A percentile compares a stretch with the other conserved stretches of the same genome.
These are phyloP conservation scores for Hermodice carunculata DNA, from an alignment of 2,888 invertebrate genomes.

Conservation along the genomic window DNA sequence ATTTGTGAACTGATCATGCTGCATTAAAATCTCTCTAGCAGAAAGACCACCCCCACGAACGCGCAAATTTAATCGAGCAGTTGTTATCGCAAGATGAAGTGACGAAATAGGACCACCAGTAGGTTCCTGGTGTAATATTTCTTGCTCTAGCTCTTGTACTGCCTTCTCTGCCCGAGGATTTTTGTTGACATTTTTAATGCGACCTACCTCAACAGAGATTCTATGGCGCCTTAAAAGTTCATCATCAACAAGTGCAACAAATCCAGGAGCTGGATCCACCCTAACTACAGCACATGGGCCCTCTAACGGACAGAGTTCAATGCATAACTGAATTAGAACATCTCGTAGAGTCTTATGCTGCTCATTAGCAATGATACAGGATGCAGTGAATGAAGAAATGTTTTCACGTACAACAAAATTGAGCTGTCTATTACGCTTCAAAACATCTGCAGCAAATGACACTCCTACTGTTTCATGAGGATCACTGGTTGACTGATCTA, in stretches of 20 bases:
- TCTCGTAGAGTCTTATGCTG: conserved; percentile 24
- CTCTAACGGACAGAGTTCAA: conserved; percentile 22
- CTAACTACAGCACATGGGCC: conserved; percentile 28
- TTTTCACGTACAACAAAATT: conserved; percentile 32
- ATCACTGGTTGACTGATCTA: conserved; percentile 35
- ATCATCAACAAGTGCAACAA: conserved; percentile 27
- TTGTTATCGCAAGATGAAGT: conserved; percentile 21
- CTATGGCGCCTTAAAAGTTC: conserved; percentile 20
- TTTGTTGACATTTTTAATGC: conserved; percentile 42
- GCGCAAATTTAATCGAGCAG: conserved; percentile 36
- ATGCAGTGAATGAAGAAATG: conserved; percentile 34
- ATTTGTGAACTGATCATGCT: conserved; percentile 42
- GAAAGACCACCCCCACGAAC: conserved; percentile 39
- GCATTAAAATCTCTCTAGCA: conserved; percentile 40
- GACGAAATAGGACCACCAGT: conserved; percentile 20
- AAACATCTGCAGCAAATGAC: conserved; percentile 45
- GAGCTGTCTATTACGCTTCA: conserved; percentile 38
- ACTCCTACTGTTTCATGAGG: conserved; percentile 37
- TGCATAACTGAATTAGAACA: conserved; percentile 24
- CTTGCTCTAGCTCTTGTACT: conserved; percentile 44
- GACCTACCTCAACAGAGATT: conserved; percentile 35
- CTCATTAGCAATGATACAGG: conserved; percentile 29
- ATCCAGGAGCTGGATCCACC: conserved; percentile 42
- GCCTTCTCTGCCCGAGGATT: conserved; percentile 49
- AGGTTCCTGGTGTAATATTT: conserved; percentile 41